Evolutionary conservation across 2,888 invertebrate species (phyloP).

Genomic region (Orchesellides sinensis): DNA sequence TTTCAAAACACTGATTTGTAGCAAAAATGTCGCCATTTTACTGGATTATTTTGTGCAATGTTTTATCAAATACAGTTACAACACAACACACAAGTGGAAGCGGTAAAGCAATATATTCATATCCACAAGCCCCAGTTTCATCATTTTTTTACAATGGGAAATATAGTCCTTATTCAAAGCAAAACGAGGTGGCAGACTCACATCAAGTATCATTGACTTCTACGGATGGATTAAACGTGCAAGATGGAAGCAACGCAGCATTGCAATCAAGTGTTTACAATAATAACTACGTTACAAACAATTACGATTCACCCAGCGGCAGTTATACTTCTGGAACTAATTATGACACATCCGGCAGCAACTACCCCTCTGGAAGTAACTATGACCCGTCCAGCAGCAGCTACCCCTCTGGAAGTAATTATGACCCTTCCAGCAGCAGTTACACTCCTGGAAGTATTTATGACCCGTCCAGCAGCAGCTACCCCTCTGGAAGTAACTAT

Average conservation of each 20-base stretch:
- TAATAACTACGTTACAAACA: neutral
- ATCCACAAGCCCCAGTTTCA: conserved; percentile 16
- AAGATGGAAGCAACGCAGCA: conserved; percentile 28
- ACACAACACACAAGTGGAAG: neutral
- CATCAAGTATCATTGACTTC: conserved; percentile 3
- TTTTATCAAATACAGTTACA: neutral
- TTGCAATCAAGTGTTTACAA: neutral
- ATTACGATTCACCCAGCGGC: neutral
- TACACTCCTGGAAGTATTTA: neutral
- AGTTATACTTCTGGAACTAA: too few species aligned
- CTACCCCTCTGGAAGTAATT: too few species aligned
- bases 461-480: neutral
- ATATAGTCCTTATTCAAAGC: conserved; percentile 22
- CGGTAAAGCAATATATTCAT: conserved; percentile 47
- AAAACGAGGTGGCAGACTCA: neutral
- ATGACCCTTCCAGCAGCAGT: neutral
- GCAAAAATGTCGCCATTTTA: too few species aligned
- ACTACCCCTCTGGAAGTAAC: neutral
- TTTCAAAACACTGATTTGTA: neutral
- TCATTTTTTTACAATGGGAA: conserved; percentile 29
- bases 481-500: neutral
- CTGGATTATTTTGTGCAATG: too few species aligned
- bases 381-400: neutral
- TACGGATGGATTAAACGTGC: conserved; percentile 13
- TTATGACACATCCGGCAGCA: too few species aligned